phyloP scores from a whole-genome alignment of 2,113 vertebrate species.

The Muntiacus muntjak region DNA sequence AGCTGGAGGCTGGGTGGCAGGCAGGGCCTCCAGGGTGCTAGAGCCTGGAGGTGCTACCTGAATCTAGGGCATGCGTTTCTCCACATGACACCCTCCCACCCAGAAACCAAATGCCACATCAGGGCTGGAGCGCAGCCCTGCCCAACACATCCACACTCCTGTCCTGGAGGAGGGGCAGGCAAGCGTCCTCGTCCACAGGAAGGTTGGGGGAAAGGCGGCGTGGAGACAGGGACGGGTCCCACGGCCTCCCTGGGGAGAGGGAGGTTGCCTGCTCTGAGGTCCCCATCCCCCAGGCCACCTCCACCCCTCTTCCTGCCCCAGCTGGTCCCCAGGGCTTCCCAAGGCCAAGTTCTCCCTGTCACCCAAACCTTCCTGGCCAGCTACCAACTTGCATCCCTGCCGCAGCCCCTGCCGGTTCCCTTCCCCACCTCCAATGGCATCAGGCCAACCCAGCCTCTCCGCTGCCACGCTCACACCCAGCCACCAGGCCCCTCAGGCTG shows the following conservation, averaged over 20 bases:
- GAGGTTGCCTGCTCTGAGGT: neutral
- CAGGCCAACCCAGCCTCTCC: neutral
- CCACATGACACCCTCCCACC: neutral
- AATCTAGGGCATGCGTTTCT: neutral
- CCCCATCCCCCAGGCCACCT: neutral
- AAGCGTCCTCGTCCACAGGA: neutral
- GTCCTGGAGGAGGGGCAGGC: neutral
- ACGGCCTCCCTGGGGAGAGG: neutral
- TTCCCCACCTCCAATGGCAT: neutral
- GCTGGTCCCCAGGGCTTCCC: neutral
- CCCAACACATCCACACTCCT: neutral
- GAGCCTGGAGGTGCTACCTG: neutral
- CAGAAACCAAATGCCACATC: neutral
- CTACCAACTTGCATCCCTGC: neutral
- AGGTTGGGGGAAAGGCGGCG: neutral
- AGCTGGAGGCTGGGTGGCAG: too few relatives aligned
- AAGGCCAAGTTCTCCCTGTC: conserved; percentile 8
- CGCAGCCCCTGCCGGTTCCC: neutral
- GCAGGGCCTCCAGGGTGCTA: neutral
- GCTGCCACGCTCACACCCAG: neutral
- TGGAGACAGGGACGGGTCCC: neutral
- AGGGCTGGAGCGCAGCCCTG: neutral
- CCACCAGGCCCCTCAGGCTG: neutral
- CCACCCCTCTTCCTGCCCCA: neutral
- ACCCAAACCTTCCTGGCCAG: conserved; percentile 14